Conservation (phyloP, 1,140 invertebrate genomes). For the Acromyrmex echinatior region DNA sequence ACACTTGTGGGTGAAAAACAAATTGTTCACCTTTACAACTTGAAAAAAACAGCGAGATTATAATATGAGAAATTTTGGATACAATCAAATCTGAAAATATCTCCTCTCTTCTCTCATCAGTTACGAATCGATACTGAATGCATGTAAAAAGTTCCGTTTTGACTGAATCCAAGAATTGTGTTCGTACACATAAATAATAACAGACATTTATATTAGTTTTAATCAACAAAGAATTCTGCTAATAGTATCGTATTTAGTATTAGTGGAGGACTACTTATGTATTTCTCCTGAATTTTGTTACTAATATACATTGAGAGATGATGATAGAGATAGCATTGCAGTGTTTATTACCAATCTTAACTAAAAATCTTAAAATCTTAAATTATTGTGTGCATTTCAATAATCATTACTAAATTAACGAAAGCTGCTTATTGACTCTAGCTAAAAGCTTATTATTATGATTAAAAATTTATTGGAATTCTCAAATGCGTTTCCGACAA, state of each 20-base stretch:
- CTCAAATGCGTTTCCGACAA: not conserved
- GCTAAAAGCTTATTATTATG: not conserved
- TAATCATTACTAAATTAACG: slow-evolving; percentile 7
- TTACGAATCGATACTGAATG: not conserved
- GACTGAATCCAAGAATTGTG: slow-evolving; percentile 17
- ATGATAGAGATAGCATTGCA: not conserved
- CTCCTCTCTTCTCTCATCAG: not conserved
- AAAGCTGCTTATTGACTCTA: slow-evolving; percentile 3
- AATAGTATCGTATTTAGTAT: slow-evolving; percentile 2
- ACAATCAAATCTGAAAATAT: not conserved
- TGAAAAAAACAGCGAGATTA: not conserved
- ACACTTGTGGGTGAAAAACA: slow-evolving; percentile 7
- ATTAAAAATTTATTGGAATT: slow-evolving; percentile 15
- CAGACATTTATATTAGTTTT: slow-evolving; percentile 30
- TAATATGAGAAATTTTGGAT: not conserved
- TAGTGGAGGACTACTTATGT: slow-evolving; percentile 16
- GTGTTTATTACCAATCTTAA: not conserved
- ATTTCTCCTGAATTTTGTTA: slow-evolving; percentile 40
- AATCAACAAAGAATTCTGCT: slow-evolving; percentile 15
- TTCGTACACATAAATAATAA: slow-evolving; percentile 24
- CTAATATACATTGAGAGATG: slow-evolving; percentile 24
- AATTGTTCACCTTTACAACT: slow-evolving; percentile 22
- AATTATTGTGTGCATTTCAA: slow-evolving; percentile 14
- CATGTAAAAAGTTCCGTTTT: too few relatives aligned
- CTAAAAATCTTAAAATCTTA: not conserved